These are phyloP conservation scores for Calyptomena viridis DNA, from an alignment of 2,113 vertebrate species.

Conservation along the genomic window DNA sequence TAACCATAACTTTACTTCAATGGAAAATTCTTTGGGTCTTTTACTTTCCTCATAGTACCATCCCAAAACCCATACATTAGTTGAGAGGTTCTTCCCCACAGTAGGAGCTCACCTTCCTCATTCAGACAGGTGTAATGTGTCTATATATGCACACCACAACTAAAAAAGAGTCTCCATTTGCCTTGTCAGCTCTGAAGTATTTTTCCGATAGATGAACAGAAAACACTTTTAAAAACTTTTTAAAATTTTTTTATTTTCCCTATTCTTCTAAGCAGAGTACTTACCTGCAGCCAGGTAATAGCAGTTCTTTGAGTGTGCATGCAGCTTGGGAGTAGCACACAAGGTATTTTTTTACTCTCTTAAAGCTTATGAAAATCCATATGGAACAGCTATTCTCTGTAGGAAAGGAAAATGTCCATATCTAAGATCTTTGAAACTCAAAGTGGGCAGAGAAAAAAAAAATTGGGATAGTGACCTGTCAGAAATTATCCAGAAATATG, in stretches of 20 bases:
- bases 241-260: neutral
- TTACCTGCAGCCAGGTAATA: neutral
- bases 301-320: neutral
- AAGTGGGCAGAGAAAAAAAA: neutral
- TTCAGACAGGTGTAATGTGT: neutral
- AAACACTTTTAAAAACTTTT: neutral
- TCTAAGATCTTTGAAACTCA: neutral
- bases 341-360: neutral
- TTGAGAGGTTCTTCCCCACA: neutral
- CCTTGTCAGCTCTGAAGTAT: neutral
- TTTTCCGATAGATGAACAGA: neutral
- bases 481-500: neutral
- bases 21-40: neutral
- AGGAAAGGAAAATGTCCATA: neutral
- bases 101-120: neutral
- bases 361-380: neutral
- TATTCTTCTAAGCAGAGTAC: neutral
- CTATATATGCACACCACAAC: neutral
- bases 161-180: neutral
- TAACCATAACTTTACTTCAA: neutral
- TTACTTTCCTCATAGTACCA: neutral
- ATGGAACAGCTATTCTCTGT: neutral
- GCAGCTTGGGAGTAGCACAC: neutral
- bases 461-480: neutral
- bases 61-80: neutral